Conservation (phyloP, 2,888 invertebrate species). For the Rhingia campestris region DNA sequence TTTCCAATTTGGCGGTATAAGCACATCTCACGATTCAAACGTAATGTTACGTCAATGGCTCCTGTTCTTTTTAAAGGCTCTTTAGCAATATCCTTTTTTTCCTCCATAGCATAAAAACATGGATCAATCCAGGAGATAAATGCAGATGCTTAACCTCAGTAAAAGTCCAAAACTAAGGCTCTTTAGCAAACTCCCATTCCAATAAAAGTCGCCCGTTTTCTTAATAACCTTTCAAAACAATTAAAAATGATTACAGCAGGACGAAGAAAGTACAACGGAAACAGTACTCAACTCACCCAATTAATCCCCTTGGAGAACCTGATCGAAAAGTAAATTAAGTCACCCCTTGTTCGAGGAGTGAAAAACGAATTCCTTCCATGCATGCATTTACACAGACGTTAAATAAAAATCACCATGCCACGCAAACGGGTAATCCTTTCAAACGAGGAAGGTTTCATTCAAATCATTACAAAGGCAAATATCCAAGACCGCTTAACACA, state of each 20-base stretch:
- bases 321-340: constrained; percentile 39
- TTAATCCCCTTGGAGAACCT: constrained; percentile 34
- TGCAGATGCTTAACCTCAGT: no score
- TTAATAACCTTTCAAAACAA: constrained; percentile 5
- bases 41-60: no score
- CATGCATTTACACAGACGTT: constrained; percentile 29
- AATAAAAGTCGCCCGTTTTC: neutral
- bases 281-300: constrained; percentile 16
- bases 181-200: neutral
- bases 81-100: no score
- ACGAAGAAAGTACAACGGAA: neutral
- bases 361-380: neutral
- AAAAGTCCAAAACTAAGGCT: no score
- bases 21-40: no score
- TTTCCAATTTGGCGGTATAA: no score
- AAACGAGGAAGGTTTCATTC: constrained; percentile 44
- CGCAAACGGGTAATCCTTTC: constrained; percentile 42
- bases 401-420: constrained; percentile 55
- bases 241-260: constrained; percentile 1
- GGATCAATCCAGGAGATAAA: no score
- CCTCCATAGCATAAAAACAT: no score
- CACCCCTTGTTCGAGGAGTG: neutral
- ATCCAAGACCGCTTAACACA: constrained; percentile 46
- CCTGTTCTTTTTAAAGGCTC: no score
- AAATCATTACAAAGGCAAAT: constrained; percentile 54